Percentiles rank a stretch among this genome's conserved stretches.
phyloP scores from a whole-genome alignment of 2,888 invertebrate species.

The Gisinianus flammeolus region DNA sequence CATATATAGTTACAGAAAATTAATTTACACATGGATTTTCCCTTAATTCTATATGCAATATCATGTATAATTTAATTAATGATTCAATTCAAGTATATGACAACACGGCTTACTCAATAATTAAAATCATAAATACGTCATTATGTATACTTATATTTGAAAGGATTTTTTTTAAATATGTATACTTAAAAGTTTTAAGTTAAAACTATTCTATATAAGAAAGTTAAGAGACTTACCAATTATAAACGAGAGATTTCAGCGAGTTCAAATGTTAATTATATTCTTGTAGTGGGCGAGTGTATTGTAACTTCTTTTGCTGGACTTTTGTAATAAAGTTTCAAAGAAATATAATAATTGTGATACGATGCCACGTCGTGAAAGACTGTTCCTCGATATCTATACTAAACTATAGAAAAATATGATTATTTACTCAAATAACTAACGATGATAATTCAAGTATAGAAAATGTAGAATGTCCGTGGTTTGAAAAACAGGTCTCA shows the following conservation, averaged over 20 bases:
- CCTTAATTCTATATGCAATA: too few species aligned
- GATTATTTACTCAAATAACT: not conserved
- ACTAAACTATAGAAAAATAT: not conserved
- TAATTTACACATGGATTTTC: too few species aligned
- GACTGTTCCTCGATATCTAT: not conserved
- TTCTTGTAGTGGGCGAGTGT: not conserved
- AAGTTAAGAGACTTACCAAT: not conserved
- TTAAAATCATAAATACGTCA: too few species aligned
- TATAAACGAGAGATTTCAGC: too few species aligned
- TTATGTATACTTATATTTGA: too few species aligned
- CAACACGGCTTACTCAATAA: not conserved
- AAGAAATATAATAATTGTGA: not conserved
- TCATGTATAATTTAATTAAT: too few species aligned
- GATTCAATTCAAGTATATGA: not conserved
- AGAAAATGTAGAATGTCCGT: not conserved
- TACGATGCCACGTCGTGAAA: slow-evolving; percentile 30
- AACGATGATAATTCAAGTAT: not conserved
- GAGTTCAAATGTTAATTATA: not conserved
- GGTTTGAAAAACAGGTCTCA: not conserved
- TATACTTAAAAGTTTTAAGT: too few species aligned
- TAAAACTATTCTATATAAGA: too few species aligned
- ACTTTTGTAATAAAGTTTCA: not conserved
- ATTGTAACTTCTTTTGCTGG: not conserved
- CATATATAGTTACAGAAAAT: too few species aligned
- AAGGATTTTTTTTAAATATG: too few species aligned